Evolutionary conservation across 2,888 invertebrate genomes (phyloP).

Genomic region (Adelphocoris suturalis): DNA sequence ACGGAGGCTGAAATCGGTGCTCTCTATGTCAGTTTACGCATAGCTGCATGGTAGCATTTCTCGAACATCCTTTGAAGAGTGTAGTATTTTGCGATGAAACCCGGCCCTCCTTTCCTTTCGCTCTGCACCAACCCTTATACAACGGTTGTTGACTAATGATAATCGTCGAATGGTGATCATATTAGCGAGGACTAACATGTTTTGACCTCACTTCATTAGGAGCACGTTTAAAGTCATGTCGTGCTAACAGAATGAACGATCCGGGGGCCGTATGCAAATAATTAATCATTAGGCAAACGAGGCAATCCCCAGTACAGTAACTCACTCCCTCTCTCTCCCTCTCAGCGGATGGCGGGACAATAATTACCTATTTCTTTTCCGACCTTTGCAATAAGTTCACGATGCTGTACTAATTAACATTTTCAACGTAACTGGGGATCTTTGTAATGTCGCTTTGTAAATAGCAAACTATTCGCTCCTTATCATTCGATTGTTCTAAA

Average conservation of each 20-base stretch:
- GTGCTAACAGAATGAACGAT: constrained; percentile 33
- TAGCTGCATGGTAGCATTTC: too few species aligned
- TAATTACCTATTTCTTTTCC: constrained; percentile 19
- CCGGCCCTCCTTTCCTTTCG: too few species aligned
- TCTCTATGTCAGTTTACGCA: too few species aligned
- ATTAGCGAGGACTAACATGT: constrained; percentile 26
- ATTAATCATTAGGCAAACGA: constrained; percentile 27
- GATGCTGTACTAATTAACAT: not conserved
- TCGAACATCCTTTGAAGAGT: too few species aligned
- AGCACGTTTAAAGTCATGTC: constrained; percentile 25
- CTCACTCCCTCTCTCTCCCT: not conserved
- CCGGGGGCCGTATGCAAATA: constrained; percentile 27
- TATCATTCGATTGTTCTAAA: too few species aligned
- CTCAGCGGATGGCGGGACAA: not conserved
- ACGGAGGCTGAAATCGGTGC: too few species aligned
- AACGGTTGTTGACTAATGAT: constrained; percentile 7
- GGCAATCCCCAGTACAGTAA: constrained; percentile 4
- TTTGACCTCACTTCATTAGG: constrained; percentile 37
- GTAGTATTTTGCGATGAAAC: too few species aligned
- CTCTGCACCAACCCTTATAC: too few species aligned
- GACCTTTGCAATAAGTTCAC: constrained; percentile 36
- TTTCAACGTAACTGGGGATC: not conserved
- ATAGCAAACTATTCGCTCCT: too few species aligned
- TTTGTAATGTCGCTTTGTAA: not conserved
- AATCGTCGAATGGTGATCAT: constrained; percentile 30